Base-by-base conservation (phyloP, 2,113 vertebrate genomes). In the Henicopernis longicauda region DNA sequence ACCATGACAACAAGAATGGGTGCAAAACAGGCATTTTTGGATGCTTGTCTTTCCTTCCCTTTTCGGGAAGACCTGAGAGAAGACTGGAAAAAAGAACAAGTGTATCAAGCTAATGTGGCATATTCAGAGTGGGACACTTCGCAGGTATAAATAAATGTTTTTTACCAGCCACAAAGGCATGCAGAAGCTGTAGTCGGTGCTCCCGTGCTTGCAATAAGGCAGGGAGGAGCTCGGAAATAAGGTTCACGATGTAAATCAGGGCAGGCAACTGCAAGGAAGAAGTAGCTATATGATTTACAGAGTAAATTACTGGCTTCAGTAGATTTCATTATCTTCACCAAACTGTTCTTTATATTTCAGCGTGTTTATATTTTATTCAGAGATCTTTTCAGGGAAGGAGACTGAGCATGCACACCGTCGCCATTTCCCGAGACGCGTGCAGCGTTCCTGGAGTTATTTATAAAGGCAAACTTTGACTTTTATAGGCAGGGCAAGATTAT, bases 391-490 rank as follows among this genome's bases (percentile, higher is more conserved):
- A 16, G 62, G 62, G 63, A 80, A 85, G 70, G 29, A 93, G 78
- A 61, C 58, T 88, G 89, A 95, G 91, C 78, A 5, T 8, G 38
- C 84, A 72, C 5, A 3, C 36, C 0, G 0, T 59, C 1, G 1
- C 91, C 84, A 93, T 89, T 91, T 94, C 87, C 91, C 80, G 71
- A 45, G 86, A 69, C 21, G 63, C 2, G 4, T 93, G 58, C 91
- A 90, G 71, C 49, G 58, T 54, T 95, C 81, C 78, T 45, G 55
- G 81, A 94, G 95, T 95, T 97, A 97, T 95, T 95, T 96, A 95
- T 95, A 97, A 96, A 82, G 94, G 91, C 89, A 95, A 93, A 97
- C 86, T 95, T 94, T 93, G 96, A 95, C 95, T 95, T 96, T 96
- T 95, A 95, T 97, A 95, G 93, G 66, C 91, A 94, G 83, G 78